phyloP scores from a whole-genome alignment of 1,140 invertebrate genomes.

The Neotoxoptera formosana region DNA sequence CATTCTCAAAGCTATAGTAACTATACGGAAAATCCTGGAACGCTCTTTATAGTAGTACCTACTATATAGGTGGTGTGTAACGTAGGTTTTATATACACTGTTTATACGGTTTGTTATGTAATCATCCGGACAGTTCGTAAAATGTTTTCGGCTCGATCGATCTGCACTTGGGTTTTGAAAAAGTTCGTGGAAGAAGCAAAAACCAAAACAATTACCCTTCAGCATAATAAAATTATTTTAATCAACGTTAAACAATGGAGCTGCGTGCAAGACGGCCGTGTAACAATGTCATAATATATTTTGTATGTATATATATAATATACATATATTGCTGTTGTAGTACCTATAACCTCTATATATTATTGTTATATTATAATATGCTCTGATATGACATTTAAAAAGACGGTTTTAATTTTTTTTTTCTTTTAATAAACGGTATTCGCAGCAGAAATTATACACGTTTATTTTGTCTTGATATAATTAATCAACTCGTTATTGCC shows the following conservation, averaged over 20 bases:
- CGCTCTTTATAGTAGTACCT: too few relatives aligned
- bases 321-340: not conserved
- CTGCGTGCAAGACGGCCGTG: not conserved
- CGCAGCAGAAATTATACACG: not conserved
- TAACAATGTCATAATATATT: not conserved
- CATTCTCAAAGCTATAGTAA: not conserved
- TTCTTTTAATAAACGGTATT: not conserved
- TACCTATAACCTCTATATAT: not conserved
- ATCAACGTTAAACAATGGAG: slow-evolving; percentile 29
- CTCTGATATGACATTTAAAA: not conserved
- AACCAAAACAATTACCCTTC: not conserved
- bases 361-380: not conserved
- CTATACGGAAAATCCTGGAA: not conserved
- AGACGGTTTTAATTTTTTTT: not conserved
- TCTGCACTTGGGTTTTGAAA: not conserved
- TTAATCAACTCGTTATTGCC: slow-evolving; percentile 15
- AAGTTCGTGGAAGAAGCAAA: not conserved
- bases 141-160: not conserved
- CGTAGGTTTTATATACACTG: not conserved
- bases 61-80: not conserved
- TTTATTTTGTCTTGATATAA: slow-evolving; percentile 15
- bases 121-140: not conserved
- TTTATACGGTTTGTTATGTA: not conserved
- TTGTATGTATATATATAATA: not conserved
- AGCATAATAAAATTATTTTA: not conserved